Percentiles rank a stretch among this genome's conserved stretches.
These are phyloP conservation scores for Camelus bactrianus DNA, from an alignment of 2,113 vertebrate species.

Conservation along the genomic window DNA sequence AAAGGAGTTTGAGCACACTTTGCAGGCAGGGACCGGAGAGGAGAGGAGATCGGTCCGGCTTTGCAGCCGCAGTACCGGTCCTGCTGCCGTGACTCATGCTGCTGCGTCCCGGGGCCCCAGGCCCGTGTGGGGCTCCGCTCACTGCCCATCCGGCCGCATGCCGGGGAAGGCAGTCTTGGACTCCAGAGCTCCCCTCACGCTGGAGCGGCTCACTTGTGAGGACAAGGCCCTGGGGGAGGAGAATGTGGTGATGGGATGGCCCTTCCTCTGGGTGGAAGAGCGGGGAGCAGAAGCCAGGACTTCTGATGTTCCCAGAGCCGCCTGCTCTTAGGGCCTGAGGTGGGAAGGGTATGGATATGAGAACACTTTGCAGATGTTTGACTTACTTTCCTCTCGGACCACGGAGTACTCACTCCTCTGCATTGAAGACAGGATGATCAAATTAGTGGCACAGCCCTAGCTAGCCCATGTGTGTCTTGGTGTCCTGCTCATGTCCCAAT, in stretches of 20 bases:
- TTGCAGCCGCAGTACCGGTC: fast-evolving
- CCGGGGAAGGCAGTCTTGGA: neutral
- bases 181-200: neutral
- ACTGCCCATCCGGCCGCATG: neutral
- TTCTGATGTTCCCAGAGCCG: neutral
- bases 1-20: neutral
- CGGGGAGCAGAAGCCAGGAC: neutral
- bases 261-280: neutral
- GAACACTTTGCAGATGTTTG: neutral
- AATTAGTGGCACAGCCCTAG: neutral
- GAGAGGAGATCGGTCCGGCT: neutral
- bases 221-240: neutral
- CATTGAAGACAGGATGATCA: neutral
- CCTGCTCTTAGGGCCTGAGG: neutral
- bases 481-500: neutral
- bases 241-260: neutral
- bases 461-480: too few relatives aligned
- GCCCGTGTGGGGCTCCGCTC: fast-evolving
- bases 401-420: too few relatives aligned
- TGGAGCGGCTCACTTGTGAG: neutral
- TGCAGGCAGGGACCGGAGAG: neutral
- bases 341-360: fast-evolving
- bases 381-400: neutral
- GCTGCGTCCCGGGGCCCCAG: neutral
- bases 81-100: neutral